phyloP scores from a whole-genome alignment of 23 tunicate genomes.

The Corella eumyota region DNA sequence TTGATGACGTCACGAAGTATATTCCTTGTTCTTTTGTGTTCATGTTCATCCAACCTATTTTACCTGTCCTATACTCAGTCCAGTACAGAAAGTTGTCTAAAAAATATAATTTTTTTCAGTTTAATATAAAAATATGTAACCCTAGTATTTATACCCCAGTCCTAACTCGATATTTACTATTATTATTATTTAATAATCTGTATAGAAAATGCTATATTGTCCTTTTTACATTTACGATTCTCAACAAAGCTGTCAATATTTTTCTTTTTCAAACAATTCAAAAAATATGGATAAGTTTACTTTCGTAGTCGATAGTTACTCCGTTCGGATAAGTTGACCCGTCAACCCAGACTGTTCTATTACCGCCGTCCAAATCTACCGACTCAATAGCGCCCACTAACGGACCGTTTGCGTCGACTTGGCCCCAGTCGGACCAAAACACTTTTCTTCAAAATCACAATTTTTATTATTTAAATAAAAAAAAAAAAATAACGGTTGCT shows the following conservation, averaged over 20 bases:
- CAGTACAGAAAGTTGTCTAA: constrained; percentile 1
- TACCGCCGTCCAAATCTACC: constrained; percentile 61
- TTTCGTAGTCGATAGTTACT: constrained; percentile 30
- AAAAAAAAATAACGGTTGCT: not conserved
- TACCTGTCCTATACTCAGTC: constrained; percentile 2
- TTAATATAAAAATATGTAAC: too few species aligned
- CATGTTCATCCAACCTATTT: not conserved
- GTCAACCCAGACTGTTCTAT: constrained; percentile 13
- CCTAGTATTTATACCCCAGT: too few species aligned
- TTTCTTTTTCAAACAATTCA: too few species aligned
- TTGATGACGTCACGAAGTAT: not conserved
- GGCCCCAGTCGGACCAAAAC: constrained; percentile 89
- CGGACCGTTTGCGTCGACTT: not conserved
- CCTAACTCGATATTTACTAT: too few species aligned
- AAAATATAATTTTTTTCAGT: not conserved
- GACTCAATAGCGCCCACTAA: constrained; percentile 24
- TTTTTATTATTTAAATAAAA: not conserved
- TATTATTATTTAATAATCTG: too few species aligned
- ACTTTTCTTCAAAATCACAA: constrained; percentile 19
- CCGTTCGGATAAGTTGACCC: constrained; percentile 24
- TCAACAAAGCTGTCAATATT: too few species aligned
- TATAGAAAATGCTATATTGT: too few species aligned
- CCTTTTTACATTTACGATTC: too few species aligned
- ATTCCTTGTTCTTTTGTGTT: not conserved
- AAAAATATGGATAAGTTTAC: constrained; percentile 40